Conservation (phyloP, 1,140 invertebrate genomes). For the Popillia japonica region DNA sequence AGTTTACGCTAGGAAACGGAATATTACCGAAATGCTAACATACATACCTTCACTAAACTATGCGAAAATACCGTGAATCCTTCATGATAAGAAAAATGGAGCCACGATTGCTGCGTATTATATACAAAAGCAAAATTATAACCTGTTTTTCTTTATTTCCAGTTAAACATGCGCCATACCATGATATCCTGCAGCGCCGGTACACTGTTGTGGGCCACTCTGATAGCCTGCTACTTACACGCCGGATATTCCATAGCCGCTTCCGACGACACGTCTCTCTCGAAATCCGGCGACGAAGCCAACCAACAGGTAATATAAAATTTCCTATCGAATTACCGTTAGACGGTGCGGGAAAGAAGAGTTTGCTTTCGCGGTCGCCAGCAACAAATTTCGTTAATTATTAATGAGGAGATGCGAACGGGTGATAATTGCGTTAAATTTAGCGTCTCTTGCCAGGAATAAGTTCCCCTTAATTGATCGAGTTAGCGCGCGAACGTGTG, state of each 20-base stretch:
- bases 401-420: background rate
- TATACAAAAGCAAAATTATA: background rate
- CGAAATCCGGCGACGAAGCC: slow-evolving; percentile 44
- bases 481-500: background rate
- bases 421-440: background rate
- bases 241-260: slow-evolving; percentile 35
- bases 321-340: slow-evolving; percentile 9
- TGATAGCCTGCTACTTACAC: slow-evolving; percentile 36
- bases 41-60: too few species aligned
- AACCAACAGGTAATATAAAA: slow-evolving; percentile 42
- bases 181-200: slow-evolving; percentile 14
- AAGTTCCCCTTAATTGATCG: background rate
- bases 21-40: too few species aligned
- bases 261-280: slow-evolving; percentile 38
- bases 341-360: background rate
- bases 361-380: background rate
- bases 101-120: too few species aligned
- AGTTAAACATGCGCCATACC: slow-evolving; percentile 39
- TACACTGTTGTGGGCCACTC: slow-evolving; percentile 37
- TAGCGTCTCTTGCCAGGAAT: background rate
- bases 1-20: too few species aligned
- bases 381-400: background rate
- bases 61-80: too few species aligned
- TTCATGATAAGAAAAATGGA: too few species aligned
- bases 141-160: slow-evolving; percentile 22